Base-by-base conservation (phyloP, 2,797 vertebrate genomes). In the Etheostoma perlongum region DNA sequence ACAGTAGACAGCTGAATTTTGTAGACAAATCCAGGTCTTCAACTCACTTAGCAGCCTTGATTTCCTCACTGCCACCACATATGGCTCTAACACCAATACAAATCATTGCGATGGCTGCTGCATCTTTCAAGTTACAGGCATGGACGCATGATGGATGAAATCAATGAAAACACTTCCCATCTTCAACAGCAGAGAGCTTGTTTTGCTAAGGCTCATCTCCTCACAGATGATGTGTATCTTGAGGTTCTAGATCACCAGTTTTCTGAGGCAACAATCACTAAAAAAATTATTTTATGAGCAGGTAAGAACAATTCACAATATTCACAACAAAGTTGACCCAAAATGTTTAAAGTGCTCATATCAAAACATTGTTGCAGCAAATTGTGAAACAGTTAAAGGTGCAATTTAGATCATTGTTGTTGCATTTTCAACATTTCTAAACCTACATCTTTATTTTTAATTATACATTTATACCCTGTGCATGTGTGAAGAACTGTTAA, bases 131-230 rank as follows among this genome's bases (percentile, higher is more conserved):
- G 49, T 53, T 54, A 64, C 52, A 70, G 67, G 48, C 58, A 67
- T 53, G 63, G 69, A 84, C 49, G 80, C 53, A 67, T 82, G 81
- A 83, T 83, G 73, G 78, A 87, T 87, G 55, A 52, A 83, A 75
- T 76, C 60, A 49, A 48, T 12, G 53, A 60, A 69, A 78, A 70
- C 44, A 61, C 53, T 60, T 74, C 42, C 60, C 60, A 53, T 62
- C 51, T 60, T 73, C 65, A 55, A 18, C 57, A 48, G 60, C 61
- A 53, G 30, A 67, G 67, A 74, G 69, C 61, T 68, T 67, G 59
- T 64, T 79, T 79, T 74, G 21, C 42, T 25, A 55, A 73, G 63
- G 70, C 55, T 76, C 63, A 55, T 69, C 64, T 82, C 23, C 9
- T 1, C 63, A 59, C 47, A 49, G 60, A 55, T 60, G 55, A 78